Evolutionary conservation across 2,113 vertebrate genomes (phyloP), one percentile per base, ranked within the genome.

Genomic region (Corythornis cristatus): DNA sequence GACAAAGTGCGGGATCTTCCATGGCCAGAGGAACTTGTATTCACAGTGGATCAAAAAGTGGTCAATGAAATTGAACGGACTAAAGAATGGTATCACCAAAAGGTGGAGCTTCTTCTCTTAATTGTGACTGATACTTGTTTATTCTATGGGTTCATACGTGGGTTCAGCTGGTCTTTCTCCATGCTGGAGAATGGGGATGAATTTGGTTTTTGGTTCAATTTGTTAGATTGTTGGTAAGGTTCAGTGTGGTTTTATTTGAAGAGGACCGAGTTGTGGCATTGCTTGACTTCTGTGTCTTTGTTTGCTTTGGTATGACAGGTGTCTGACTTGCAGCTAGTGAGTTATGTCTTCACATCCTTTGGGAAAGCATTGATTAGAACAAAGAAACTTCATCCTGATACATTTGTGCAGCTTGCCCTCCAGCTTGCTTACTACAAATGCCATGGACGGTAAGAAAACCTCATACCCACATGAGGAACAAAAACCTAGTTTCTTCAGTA

Each of bases 371-470:
- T 98, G 57, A 98, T 99, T 51, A 99, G 98, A 96, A 97, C 98
- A 95, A 98, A 88, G 71, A 97, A 96, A 28, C 96, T 99, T 86
- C 99, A 99, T 88, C 99, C 99, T 0, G 99, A 99, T 91, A 98
- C 98, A 0, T 99, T 99, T 95, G 94, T 99, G 77, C 99, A 99
- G 93, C 98, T 99, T 81, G 99, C 98, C 6, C 98, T 99, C 93
- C 99, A 99, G 97, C 92, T 99, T 64, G 98, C 99, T 35, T 99
- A 98, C 95, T 99, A 98, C 80, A 98, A 96, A 74, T 94, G 98
- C 60, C 97, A 99, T 54, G 98, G 98, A 73, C 96, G 96, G 99
- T 99, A 96, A 93, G 97, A 58, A 92, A 74, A 57, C 5, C 18
- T 71, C 23, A 37, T 80, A 45, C 43, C 5, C 33, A 70, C 21